phyloP scores from a whole-genome alignment of 2,797 vertebrate species.

The Miichthys miiuy region DNA sequence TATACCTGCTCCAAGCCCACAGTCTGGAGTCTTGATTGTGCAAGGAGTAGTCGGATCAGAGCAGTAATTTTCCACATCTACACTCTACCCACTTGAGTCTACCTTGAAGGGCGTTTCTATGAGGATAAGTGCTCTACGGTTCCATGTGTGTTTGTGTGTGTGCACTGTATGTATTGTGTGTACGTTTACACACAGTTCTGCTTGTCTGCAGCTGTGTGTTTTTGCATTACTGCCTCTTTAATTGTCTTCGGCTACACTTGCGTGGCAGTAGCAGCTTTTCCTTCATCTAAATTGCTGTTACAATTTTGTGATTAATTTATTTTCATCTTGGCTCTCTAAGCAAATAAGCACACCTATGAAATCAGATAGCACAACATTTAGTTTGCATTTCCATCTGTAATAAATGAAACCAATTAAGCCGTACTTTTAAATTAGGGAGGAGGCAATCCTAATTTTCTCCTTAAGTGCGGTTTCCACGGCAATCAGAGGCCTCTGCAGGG shows the following conservation, averaged over 20 bases:
- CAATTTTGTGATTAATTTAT: constrained; percentile 53
- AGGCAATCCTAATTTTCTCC: constrained; percentile 85
- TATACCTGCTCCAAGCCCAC: constrained; percentile 79
- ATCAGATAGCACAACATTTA: constrained; percentile 73
- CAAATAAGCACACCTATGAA: constrained; percentile 76
- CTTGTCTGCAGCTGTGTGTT: constrained; percentile 27
- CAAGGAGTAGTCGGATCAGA: constrained; percentile 75
- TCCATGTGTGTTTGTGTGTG: constrained; percentile 21
- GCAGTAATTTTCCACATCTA: constrained; percentile 86
- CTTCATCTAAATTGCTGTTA: constrained; percentile 36
- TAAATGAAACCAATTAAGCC: constrained; percentile 86
- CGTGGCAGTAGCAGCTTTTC: constrained; percentile 1
- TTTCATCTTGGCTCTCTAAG: constrained; percentile 52
- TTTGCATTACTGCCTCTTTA: not conserved
- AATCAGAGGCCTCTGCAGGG: constrained; percentile 85
- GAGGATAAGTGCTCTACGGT: constrained; percentile 37
- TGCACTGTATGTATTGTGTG: constrained; percentile 3
- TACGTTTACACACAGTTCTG: constrained; percentile 19
- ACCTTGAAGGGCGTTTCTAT: constrained; percentile 68
- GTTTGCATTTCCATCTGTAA: constrained; percentile 79
- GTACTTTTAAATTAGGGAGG: constrained; percentile 83
- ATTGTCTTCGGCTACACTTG: constrained; percentile 17
- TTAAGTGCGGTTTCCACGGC: constrained; percentile 87
- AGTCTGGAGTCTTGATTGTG: constrained; percentile 81
- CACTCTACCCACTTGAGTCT: constrained; percentile 64